These are phyloP conservation scores for Brachionus sp. DNA, from an alignment of 1,140 invertebrate genomes.

Conservation along the genomic window DNA sequence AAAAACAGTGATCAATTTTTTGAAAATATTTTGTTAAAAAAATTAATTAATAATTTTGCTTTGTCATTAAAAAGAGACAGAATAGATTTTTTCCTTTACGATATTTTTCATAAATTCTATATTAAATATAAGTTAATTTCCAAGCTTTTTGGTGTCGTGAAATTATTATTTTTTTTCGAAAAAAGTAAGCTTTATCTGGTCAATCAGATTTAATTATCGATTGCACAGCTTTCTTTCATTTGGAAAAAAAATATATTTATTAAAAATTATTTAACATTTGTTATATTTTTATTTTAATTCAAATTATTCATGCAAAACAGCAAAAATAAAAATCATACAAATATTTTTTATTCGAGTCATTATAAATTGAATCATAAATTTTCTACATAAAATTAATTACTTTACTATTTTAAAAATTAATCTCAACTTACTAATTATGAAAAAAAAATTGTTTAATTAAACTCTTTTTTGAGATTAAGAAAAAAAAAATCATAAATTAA, in stretches of 20 bases:
- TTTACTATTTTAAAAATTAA: neutral
- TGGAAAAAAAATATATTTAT: neutral
- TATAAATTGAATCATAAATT: neutral
- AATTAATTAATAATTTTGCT: neutral
- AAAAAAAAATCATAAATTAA: too few relatives aligned
- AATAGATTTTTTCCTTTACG: neutral
- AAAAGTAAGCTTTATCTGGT: neutral
- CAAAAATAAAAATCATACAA: neutral
- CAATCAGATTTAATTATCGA: neutral
- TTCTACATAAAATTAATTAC: neutral
- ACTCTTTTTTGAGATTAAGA: too few relatives aligned
- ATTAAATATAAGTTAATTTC: neutral
- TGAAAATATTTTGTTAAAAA: neutral
- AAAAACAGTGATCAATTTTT: neutral
- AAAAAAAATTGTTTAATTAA: neutral
- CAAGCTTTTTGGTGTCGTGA: too few relatives aligned
- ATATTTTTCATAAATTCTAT: too few relatives aligned
- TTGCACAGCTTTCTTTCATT: neutral
- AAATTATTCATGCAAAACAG: neutral
- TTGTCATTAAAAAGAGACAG: neutral
- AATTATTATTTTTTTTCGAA: too few relatives aligned
- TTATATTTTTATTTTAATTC: neutral
- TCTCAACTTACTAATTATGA: neutral
- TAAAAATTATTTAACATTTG: neutral
- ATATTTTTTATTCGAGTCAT: neutral